Evolutionary conservation across 92 coral and sea anemone genomes (phyloP), one percentile per base, ranked within the genome.

Genomic region (Bergia puertoricense): DNA sequence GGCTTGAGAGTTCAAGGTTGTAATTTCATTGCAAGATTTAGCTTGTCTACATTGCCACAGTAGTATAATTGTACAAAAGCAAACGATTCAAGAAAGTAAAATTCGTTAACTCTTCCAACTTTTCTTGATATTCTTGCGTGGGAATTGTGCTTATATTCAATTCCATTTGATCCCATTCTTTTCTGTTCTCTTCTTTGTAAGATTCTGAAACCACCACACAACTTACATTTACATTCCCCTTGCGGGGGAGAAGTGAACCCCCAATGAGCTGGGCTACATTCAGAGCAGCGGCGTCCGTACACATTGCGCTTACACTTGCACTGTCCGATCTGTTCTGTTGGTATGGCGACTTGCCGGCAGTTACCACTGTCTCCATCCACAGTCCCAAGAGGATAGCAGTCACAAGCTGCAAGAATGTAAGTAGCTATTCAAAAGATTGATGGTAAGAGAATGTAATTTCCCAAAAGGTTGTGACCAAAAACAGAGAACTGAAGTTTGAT

Each of bases 191-290:
- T 46, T 46, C 30, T 30, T 30, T 30, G 30, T 30, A 30, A 30
- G 15, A 80, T 36, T 15, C 9, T 48, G 11, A 56, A 8, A 85
- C 38, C 8, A 22, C 3, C 22, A 3, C n/a, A 11, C 2, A 46
- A 41, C 93, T 76, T 16, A 95, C 98, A 89, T 91, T 76, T 84
- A 78, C 98, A 96, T 86, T 91, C 93, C 66, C 98, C 98, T 18
- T 77, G 67, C 2, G 98, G 98, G 8, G 93, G 85, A 18, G 91
- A 80, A n/a, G 92, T 93, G 88, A 90, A 95, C 15, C 98, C 98
- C 98, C 98, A 95, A 77, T 93, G 89, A 22, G 94, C 98, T 79
- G 94, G 98, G 14, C 78, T 81, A 78, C 98, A 96, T 69, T 89
- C 91, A 67, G 95, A 92, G 90, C 98, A 96, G 5, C 81, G 90